These are phyloP conservation scores for Salvator merianae DNA, from an alignment of 2,113 vertebrate species.

Conservation along the genomic window DNA sequence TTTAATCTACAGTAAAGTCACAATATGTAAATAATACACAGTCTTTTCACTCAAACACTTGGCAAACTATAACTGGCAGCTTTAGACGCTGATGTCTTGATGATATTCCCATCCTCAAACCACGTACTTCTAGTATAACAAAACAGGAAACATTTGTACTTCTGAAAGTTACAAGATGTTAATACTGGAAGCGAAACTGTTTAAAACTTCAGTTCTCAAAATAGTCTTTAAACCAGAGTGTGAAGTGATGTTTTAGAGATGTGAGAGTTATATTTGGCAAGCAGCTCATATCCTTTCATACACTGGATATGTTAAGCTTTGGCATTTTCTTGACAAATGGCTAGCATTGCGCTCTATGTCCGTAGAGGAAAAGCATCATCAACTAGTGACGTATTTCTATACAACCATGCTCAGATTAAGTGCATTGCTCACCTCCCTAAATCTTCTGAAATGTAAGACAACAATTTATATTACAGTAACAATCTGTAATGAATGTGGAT, in stretches of 20 bases:
- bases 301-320: slow-evolving; percentile 74
- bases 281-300: slow-evolving; percentile 63
- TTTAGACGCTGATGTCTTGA: slow-evolving; percentile 23
- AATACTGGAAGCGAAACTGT: slow-evolving; percentile 61
- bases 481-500: slow-evolving; percentile 51
- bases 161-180: slow-evolving; percentile 67
- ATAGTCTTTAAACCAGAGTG: slow-evolving; percentile 71
- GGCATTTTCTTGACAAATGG: slow-evolving; percentile 74
- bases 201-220: slow-evolving; percentile 75
- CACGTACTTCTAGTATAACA: slow-evolving; percentile 57
- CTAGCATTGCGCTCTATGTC: slow-evolving; percentile 70
- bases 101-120: neutral
- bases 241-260: slow-evolving; percentile 70
- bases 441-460: slow-evolving; percentile 60
- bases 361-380: slow-evolving; percentile 76
- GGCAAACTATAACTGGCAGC: slow-evolving; percentile 3
- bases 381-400: slow-evolving; percentile 77
- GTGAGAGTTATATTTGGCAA: slow-evolving; percentile 78
- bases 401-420: slow-evolving; percentile 74
- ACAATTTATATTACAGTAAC: slow-evolving; percentile 69
- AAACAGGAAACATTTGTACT: slow-evolving; percentile 50
- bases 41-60: slow-evolving; percentile 51
- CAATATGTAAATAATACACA: slow-evolving; percentile 51
- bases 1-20: slow-evolving; percentile 55
- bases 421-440: slow-evolving; percentile 79